Base-by-base conservation (phyloP, 37 sponge, comb jelly and placozoan species). In the Mnemiopsis leidyi region DNA sequence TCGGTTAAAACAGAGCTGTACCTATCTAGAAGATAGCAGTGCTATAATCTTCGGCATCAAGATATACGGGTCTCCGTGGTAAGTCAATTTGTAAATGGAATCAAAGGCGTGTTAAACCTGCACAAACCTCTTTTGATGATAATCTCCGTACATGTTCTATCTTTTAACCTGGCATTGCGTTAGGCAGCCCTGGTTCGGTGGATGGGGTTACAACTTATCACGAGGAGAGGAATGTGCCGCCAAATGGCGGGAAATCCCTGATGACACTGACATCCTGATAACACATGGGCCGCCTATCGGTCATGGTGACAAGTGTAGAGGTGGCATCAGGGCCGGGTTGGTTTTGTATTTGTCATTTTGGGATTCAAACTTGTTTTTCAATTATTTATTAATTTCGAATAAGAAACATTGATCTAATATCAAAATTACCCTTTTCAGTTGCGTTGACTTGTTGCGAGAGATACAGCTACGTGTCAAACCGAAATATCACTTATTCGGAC, bases 211-310 rank as follows among this genome's bases (percentile, higher is more conserved):
- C 93, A 95, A 94, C 76, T 69, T 95, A 68, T 16, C 71, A 0
- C 68, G 96, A 77, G 96, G 96, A 5, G 68, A 95, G 38, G 39
- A 93, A 23, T 90, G 93, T 69, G 39, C n/a, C 9, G 94, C 94
- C 31, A 94, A 95, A 34, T 95, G 96, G 96, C 0, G 38, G n/a
- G 38, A 93, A 34, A 95, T 95, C 23, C 96, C 96, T 23, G 38
- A 68, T 29, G 93, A 73, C 24, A 85, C 93, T 23, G 96, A 95
- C 83, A 75, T 95, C 3, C 94, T 95, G 69, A 94, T 95, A 28
- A 95, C 96, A 5, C 96, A 95, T 33, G 96, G 96, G 0, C 96
- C 96, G 36, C 96, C 96, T 33, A 20, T 94, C 0, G 96, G 96
- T 32, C 94, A 95, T 69, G 94, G 94, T 0, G 96, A 95, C 82